Base-by-base conservation (phyloP, 2,888 invertebrate species). In the Drosophila greeni region DNA sequence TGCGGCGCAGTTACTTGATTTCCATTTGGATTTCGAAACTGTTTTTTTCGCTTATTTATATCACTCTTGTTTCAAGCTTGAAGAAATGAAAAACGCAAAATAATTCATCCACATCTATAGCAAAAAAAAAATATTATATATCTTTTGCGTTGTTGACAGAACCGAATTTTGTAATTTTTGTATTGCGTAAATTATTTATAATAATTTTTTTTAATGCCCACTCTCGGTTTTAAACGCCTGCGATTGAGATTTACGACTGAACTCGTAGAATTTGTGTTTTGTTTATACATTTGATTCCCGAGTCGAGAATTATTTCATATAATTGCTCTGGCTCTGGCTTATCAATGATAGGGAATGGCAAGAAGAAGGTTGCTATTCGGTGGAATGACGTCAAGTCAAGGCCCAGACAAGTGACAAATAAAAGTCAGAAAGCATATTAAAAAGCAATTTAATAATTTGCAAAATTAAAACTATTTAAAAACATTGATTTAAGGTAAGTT, bases 1-100 rank as follows among this genome's bases (percentile, higher is more conserved):
- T 56, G 58, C 78, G 78, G 57, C 83, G 78, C 79, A 82, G 77
- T 77, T 76, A 76, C 65, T 78, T 53, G 79, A 75, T 77, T 78
- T 82, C 65, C 79, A 77, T 81, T 80, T 67, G 49, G 52, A 62
- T 75, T 72, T 74, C 62, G 36, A 64, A 72, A 72, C 31, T 52
- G 58, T 59, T 58, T 59, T 56, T 33, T 54, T 62, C 54, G 60
- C 51, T 59, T 55, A 53, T 53, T 43, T 55, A 43, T 58, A 24
- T 52, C n/a, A n/a, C 42, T 33, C 26, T 60, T 49, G 37, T 43
- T 45, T 68, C 24, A 20, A 14, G 66, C 45, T 55, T 69, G 43
- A 36, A 60, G 43, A 36, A 60, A 70, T 58, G 42, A 45, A 72
- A 78, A 75, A 67, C 61, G 70, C 78, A 66, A 72, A 55, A 70